Evolutionary conservation across 2,888 invertebrate genomes (phyloP), one percentile per base, ranked within the genome.

Genomic region (Tipula vernalis): DNA sequence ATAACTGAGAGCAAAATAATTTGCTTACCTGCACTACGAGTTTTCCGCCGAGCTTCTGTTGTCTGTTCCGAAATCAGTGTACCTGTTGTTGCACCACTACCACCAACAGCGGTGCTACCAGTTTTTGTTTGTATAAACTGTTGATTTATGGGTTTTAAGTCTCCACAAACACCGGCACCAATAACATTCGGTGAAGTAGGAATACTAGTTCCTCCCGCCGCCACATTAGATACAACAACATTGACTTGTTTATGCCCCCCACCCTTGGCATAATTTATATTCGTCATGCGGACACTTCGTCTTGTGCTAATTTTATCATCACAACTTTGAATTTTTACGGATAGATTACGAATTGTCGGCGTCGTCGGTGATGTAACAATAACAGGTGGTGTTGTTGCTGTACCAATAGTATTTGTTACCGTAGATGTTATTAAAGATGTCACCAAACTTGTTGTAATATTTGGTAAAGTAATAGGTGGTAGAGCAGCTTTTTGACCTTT

Each of bases 1-100:
- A 28, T 28, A 28, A 28, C 28, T 28, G 28, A 28, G 2, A 28
- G 1, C 28, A 36, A 85, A 39, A 84, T 5, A 84, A 28, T 28
- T 84, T 51, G n/a, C 41, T 89, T 89, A 95, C 95, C 95, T 88
- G 95, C 94, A 92, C 95, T 95, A 89, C 95, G 92, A 39, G 95
- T 95, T 92, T 95, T 95, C 89, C 95, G 91, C 39, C 94, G 88
- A 3, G 90, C 91, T 87, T 91, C 91, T 6, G 89, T 44, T 51
- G 84, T 84, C 41, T 86, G 86, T 36, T 71, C 51, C 39, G 57
- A n/a, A 42, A 41, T 86, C 71, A 71, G 28, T 71, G 71, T 71
- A 28, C 28, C 28, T 8, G 39, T 1, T 39, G 71, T 28, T 71
- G 4, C 28, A 10, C 18, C 28, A 86, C 39, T 18, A 18, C 6